Percentiles rank a stretch among this genome's conserved stretches.
phyloP scores from a whole-genome alignment of 2,888 invertebrate species.

The Panopea generosa region DNA sequence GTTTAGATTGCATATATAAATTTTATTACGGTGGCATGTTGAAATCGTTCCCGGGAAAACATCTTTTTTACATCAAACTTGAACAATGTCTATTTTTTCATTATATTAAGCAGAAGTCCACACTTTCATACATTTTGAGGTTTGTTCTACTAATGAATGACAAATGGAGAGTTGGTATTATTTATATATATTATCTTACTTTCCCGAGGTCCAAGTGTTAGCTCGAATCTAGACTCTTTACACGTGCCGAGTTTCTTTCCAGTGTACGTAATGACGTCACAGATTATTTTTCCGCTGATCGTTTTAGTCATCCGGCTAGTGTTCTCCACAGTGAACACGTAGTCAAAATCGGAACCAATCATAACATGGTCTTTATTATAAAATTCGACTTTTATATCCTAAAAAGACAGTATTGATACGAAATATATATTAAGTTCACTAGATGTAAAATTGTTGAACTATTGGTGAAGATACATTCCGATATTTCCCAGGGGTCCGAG shows the following conservation, averaged over 20 bases:
- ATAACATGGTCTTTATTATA: conserved; percentile 41
- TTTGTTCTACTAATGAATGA: not conserved
- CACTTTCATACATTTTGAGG: not conserved
- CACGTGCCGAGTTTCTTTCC: conserved; percentile 42
- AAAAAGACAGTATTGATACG: too few species aligned
- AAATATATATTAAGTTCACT: too few species aligned
- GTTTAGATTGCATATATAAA: too few species aligned
- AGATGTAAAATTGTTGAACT: too few species aligned
- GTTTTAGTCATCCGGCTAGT: conserved; percentile 23
- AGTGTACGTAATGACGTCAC: conserved; percentile 59
- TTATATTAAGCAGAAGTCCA: not conserved
- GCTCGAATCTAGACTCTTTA: conserved; percentile 38
- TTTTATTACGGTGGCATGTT: too few species aligned
- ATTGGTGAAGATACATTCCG: too few species aligned
- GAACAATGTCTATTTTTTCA: too few species aligned
- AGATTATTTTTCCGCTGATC: conserved; percentile 45
- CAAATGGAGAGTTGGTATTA: too few species aligned
- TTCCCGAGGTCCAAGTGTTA: conserved; percentile 26
- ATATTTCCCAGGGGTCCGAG: too few species aligned
- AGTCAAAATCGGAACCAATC: conserved; percentile 55
- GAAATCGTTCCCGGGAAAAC: too few species aligned
- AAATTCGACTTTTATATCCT: conserved; percentile 58
- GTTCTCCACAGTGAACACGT: conserved; percentile 42
- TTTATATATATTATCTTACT: too few species aligned
- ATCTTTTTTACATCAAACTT: too few species aligned